Evolutionary conservation across 2,888 invertebrate species (phyloP).

Genomic region (Mesorhabditis spiculigera): DNA sequence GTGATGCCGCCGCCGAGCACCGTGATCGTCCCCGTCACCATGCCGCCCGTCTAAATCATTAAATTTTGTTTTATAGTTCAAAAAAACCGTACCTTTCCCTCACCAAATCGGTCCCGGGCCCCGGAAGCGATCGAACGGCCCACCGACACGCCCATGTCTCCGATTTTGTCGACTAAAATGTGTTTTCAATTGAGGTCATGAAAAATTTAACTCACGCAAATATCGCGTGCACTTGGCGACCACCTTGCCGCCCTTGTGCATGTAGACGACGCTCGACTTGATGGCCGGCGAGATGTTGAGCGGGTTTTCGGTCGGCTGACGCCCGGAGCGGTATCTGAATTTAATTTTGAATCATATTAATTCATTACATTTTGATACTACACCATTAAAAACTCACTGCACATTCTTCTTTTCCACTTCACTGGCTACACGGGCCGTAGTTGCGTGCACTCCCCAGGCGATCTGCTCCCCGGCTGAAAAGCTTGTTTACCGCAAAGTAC

Average conservation of each 20-base stretch:
- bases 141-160: slow-evolving; percentile 70
- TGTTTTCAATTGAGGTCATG: neutral
- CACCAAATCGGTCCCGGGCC: slow-evolving; percentile 62
- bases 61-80: neutral
- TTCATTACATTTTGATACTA: neutral
- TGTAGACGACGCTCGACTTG: slow-evolving; percentile 67
- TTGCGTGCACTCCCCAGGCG: slow-evolving; percentile 65
- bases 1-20: slow-evolving; percentile 51
- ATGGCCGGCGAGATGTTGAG: slow-evolving; percentile 66
- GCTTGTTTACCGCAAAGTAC: neutral
- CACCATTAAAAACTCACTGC: slow-evolving; percentile 61
- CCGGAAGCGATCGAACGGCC: slow-evolving; percentile 70
- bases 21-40: slow-evolving; percentile 29
- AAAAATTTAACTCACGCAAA: slow-evolving; percentile 63
- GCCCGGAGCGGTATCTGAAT: slow-evolving; percentile 22
- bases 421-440: slow-evolving; percentile 29
- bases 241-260: slow-evolving; percentile 69
- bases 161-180: slow-evolving; percentile 65
- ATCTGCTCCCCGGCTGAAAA: slow-evolving; percentile 69
- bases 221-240: slow-evolving; percentile 72
- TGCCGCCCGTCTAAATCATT: slow-evolving; percentile 3
- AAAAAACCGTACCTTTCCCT: slow-evolving; percentile 34
- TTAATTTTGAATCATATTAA: neutral
- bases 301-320: slow-evolving; percentile 58
- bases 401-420: slow-evolving; percentile 31